Evolutionary conservation across 2,888 invertebrate genomes (phyloP), one percentile per base, ranked within the genome.

Genomic region (Lithophane semibrunnea): DNA sequence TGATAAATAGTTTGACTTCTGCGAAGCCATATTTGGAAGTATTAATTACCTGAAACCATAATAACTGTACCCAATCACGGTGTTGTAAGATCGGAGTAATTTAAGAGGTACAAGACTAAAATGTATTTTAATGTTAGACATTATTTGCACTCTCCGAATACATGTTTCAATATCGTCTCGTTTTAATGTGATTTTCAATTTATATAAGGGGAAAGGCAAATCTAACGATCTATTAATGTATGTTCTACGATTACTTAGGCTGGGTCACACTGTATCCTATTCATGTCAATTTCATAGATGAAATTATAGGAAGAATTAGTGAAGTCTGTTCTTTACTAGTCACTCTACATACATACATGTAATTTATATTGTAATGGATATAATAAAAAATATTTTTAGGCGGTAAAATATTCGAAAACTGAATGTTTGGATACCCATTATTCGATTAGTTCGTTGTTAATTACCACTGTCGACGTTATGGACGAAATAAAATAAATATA

Each of bases 331-430:
- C 79, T 90, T 88, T 87, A 80, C 87, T 88, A 89, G 85, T 84
- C 78, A 82, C 95, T 96, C 95, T 96, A 95, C 95, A 95, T 96
- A 96, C 96, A 95, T 95, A 94, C 94, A 93, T 93, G 90, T 92
- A 93, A 91, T 89, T 88, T 88, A 88, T 88, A 90, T 87, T 82
- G 64, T 89, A 83, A 81, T 88, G 81, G 63, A 87, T 89, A 88
- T 90, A 88, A 88, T 89, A 87, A 84, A 88, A 88, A 86, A 88
- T 90, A 91, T 92, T 88, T 92, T 90, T 90, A 94, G 93, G 91
- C 79, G 90, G 83, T 92, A 88, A 92, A 90, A 87, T 92, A 92
- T 91, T 91, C 89, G 85, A 91, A 91, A 91, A 92, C 82, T 92
- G 90, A 92, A 92, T 94, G 91, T 94, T 93, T 92, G 91, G 93